Evolutionary conservation across 1,140 invertebrate genomes (phyloP), one percentile per base, ranked within the genome.

Genomic region (Antheraea mylitta): DNA sequence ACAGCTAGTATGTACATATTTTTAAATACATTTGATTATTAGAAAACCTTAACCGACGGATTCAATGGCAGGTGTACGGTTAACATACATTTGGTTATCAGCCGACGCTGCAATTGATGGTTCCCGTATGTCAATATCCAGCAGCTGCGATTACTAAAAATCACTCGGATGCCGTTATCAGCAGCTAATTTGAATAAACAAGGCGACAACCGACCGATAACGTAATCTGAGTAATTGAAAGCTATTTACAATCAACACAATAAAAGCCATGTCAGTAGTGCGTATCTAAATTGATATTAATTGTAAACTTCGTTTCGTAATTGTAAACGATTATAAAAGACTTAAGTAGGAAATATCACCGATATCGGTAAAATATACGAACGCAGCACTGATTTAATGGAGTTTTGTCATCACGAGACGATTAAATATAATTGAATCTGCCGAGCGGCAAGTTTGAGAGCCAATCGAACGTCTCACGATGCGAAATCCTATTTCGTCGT

Each of bases 51-150:
- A 30, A 30, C 22, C 22, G 4, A 30, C 22, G n/a, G n/a, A n/a
- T n/a, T n/a, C n/a, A n/a, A n/a, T n/a, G 22, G 22, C 85, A 87
- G 89, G 86, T 91, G 86, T 90, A 91, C 81, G 89, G 74, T 83
- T 87, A 86, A 80, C 87, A 85, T 77, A 91, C 86, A 90, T 91
- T 90, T 78, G 74, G 80, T 87, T 90, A 91, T 91, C 87, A 91
- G 75, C 74, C 75, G 81, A 68, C 76, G 87, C 76, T 71, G 69
- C 86, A 91, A 85, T 86, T 91, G 86, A 82, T 82, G 74, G 77
- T 78, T 74, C 76, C 72, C 62, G 64, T 58, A 73, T 65, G 62
- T 38, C 67, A 19, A 62, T 30, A 68, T 42, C 11, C 4, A 30
- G 22, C 13, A 16, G 45, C 2, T 53, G 45, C 45, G 16, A 16